phyloP scores from a whole-genome alignment of 1,140 invertebrate genomes.

The Cyphomyrmex costatus region DNA sequence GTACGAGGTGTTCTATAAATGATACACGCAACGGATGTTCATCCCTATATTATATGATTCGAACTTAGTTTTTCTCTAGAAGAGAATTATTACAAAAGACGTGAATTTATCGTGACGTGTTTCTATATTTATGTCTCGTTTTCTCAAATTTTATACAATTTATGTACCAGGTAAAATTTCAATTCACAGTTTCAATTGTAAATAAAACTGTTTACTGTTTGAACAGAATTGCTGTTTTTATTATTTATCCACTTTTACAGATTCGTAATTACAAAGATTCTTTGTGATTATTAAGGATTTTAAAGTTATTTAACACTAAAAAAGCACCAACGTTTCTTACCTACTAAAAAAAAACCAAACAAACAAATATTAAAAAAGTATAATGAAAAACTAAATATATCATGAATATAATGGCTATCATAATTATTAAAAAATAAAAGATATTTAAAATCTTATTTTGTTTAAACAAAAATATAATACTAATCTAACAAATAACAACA shows the following conservation, averaged over 20 bases:
- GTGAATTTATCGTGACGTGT: slow-evolving; percentile 27
- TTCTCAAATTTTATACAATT: neutral
- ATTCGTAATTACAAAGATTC: neutral
- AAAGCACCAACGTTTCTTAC: too few relatives aligned
- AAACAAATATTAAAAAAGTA: too few relatives aligned
- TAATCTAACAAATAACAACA: too few relatives aligned
- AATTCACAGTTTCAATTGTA: slow-evolving; percentile 16
- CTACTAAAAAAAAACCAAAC: too few relatives aligned
- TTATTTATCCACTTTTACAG: neutral
- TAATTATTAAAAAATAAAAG: too few relatives aligned
- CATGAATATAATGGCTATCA: too few relatives aligned
- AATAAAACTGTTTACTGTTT: slow-evolving; percentile 4
- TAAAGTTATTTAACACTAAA: neutral
- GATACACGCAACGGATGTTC: slow-evolving; percentile 33
- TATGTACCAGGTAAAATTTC: slow-evolving; percentile 4
- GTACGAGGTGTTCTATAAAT: neutral
- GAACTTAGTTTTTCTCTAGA: neutral
- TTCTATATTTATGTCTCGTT: slow-evolving; percentile 14
- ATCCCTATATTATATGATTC: neutral
- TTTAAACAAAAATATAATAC: too few relatives aligned
- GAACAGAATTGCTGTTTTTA: neutral
- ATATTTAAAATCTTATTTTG: too few relatives aligned
- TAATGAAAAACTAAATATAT: too few relatives aligned
- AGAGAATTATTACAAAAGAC: slow-evolving; percentile 23
- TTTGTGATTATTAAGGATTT: neutral